These are phyloP conservation scores for Erinaceus europaeus DNA, from an alignment of 2,113 vertebrate genomes.

Conservation along the genomic window DNA sequence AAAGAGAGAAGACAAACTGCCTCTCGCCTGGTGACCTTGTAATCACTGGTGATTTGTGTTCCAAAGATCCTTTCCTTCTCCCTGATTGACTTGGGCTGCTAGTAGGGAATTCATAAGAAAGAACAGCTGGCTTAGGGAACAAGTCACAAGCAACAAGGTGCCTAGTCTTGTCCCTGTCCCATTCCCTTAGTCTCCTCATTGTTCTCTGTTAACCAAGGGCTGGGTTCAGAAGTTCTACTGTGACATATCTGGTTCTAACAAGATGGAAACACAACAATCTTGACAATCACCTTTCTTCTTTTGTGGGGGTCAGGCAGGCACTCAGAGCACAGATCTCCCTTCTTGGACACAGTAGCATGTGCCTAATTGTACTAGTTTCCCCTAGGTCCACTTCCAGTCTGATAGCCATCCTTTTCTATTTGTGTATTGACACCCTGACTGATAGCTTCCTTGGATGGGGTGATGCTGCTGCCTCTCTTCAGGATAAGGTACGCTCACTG, in stretches of 20 bases:
- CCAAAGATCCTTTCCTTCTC: neutral
- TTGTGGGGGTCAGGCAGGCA: neutral
- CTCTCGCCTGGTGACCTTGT: neutral
- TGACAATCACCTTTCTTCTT: neutral
- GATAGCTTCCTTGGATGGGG: neutral
- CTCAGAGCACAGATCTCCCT: neutral
- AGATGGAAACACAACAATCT: neutral
- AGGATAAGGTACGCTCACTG: neutral
- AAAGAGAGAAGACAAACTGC: constrained; percentile 15
- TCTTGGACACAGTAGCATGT: neutral
- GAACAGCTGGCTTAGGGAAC: constrained; percentile 39
- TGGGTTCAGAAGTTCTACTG: neutral
- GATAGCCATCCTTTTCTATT: neutral
- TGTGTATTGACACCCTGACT: neutral
- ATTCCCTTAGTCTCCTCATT: neutral
- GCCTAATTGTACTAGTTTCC: neutral
- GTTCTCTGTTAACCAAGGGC: neutral
- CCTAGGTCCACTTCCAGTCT: neutral
- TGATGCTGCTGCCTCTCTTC: neutral
- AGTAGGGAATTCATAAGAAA: neutral
- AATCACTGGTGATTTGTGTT: neutral
- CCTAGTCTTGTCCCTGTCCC: neutral
- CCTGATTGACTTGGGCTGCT: neutral
- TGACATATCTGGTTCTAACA: neutral
- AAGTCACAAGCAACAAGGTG: neutral